Conservation (phyloP, 2,888 invertebrate genomes). For the Plutella xylostella region DNA sequence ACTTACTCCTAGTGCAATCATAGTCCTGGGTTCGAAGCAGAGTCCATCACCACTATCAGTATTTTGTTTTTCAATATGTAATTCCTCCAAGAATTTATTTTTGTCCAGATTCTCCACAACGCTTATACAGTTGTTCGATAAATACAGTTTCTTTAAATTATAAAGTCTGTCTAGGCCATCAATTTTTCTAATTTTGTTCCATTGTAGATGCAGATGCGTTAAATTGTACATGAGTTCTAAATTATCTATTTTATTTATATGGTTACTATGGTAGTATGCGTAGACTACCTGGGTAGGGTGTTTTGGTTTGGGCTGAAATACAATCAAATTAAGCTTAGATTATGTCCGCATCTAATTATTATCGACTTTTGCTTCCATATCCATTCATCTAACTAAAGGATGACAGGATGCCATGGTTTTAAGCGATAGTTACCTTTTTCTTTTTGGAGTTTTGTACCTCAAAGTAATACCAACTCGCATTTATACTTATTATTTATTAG, state of each 20-base stretch:
- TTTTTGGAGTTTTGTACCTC: neutral
- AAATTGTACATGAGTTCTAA: slow-evolving; percentile 73
- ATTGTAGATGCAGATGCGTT: slow-evolving; percentile 79
- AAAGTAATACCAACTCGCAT: no score
- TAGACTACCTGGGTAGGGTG: slow-evolving; percentile 62
- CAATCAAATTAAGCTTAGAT: neutral
- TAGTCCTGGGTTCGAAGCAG: slow-evolving; percentile 75
- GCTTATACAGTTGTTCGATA: slow-evolving; percentile 75
- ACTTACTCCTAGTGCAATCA: slow-evolving; percentile 69
- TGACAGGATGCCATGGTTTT: no score
- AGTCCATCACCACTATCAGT: slow-evolving; percentile 66
- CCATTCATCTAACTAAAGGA: no score
- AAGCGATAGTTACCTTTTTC: neutral
- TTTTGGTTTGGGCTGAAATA: slow-evolving; percentile 44
- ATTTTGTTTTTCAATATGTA: slow-evolving; percentile 77
- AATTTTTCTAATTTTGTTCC: slow-evolving; percentile 79
- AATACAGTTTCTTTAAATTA: slow-evolving; percentile 82
- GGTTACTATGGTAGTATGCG: slow-evolving; percentile 85
- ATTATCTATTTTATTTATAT: slow-evolving; percentile 79
- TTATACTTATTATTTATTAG: no score
- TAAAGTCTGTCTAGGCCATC: slow-evolving; percentile 72
- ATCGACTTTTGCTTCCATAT: neutral
- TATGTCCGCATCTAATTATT: neutral
- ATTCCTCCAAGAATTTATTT: slow-evolving; percentile 70
- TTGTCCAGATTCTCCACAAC: slow-evolving; percentile 77